phyloP scores from a whole-genome alignment of 2,113 vertebrate species.

The Cyphomyrus discorhynchus region DNA sequence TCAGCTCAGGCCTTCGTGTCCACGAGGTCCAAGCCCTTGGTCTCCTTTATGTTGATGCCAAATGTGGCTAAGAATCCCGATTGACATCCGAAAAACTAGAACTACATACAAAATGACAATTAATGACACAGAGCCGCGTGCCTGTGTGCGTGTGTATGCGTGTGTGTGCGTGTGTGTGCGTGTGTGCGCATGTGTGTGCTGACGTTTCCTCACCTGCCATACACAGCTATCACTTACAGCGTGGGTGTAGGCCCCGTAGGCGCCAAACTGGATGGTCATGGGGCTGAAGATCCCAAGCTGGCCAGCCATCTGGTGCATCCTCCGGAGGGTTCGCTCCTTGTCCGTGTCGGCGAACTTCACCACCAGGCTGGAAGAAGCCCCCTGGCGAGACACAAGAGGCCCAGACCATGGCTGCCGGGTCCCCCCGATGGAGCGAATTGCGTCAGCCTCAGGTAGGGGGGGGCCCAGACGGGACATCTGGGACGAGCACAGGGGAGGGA shows the following conservation, averaged over 20 bases:
- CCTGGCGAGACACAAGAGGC: conserved; percentile 54
- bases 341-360: conserved; percentile 94
- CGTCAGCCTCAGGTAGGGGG: not conserved
- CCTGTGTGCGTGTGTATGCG: not conserved
- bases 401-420: not conserved
- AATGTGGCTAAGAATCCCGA: not conserved
- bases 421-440: not conserved
- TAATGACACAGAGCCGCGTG: not conserved
- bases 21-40: not conserved
- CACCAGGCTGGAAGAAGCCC: conserved; percentile 89
- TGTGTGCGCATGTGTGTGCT: not conserved
- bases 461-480: not conserved
- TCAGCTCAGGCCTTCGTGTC: not conserved
- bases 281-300: conserved; percentile 92
- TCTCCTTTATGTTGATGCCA: not conserved
- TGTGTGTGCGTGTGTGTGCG: not conserved
- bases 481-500: not conserved
- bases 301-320: conserved; percentile 92
- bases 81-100: not conserved
- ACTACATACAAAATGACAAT: not conserved
- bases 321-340: conserved; percentile 82
- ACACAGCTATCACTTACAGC: conserved; percentile 63
- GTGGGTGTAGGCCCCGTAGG: conserved; percentile 90
- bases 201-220: not conserved
- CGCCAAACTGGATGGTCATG: conserved; percentile 87